A percentile compares a stretch with the other conserved stretches of the same genome.
Conservation (phyloP, 1,140 invertebrate species). For the Drosophila varians region DNA sequence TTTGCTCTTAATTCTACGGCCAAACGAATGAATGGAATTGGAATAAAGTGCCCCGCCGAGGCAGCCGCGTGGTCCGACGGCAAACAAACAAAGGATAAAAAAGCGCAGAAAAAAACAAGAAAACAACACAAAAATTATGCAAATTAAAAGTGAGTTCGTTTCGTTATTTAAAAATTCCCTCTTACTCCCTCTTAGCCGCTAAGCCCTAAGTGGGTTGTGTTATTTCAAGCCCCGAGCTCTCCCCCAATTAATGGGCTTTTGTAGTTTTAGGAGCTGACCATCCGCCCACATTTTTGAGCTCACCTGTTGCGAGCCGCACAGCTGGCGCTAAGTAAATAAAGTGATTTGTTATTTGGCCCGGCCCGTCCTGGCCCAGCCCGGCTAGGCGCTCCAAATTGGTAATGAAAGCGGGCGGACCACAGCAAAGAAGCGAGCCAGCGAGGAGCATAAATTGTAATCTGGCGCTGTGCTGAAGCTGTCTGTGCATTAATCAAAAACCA, state of each 20-base stretch:
- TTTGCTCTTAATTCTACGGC: constrained; percentile 70
- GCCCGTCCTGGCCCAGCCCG: constrained; percentile 5
- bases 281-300: constrained; percentile 6
- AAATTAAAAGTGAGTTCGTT: constrained; percentile 66
- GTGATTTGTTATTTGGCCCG: constrained; percentile 69
- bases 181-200: constrained; percentile 1
- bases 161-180: constrained; percentile 39
- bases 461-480: constrained; percentile 49
- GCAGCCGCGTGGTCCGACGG: constrained; percentile 26
- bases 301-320: constrained; percentile 43
- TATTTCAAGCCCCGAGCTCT: neutral
- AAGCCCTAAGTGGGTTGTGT: constrained; percentile 48
- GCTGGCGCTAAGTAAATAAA: constrained; percentile 70
- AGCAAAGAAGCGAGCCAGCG: constrained; percentile 20
- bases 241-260: constrained; percentile 9
- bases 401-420: constrained; percentile 56
- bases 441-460: constrained; percentile 77
- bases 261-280: constrained; percentile 24
- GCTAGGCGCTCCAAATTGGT: constrained; percentile 62
- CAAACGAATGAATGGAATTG: constrained; percentile 62
- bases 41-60: constrained; percentile 26
- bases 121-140: constrained; percentile 62
- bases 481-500: constrained; percentile 78
- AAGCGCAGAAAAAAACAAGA: constrained; percentile 30
- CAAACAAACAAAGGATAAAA: constrained; percentile 50